phyloP scores from a whole-genome alignment of 1,140 invertebrate species.

The Tachypleus tridentatus region DNA sequence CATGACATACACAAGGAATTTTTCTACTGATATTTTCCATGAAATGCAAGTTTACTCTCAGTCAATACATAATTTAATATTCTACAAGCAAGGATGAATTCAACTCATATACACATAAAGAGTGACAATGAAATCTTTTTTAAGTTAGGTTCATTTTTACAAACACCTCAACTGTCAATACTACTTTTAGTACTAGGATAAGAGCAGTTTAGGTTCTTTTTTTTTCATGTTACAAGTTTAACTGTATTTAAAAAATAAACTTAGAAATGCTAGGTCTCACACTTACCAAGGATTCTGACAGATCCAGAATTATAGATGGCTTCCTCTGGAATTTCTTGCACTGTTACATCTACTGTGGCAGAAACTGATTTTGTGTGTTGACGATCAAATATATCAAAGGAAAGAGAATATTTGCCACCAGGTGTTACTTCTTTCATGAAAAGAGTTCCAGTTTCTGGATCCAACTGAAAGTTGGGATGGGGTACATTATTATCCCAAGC shows the following conservation, averaged over 20 bases:
- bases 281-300: conserved; percentile 42
- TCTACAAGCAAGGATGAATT: no score
- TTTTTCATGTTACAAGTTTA: no score
- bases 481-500: conserved; percentile 68
- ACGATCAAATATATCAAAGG: conserved; percentile 85
- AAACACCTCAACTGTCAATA: background rate
- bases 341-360: conserved; percentile 84
- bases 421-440: conserved; percentile 83
- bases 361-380: conserved; percentile 87
- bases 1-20: no score
- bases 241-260: background rate
- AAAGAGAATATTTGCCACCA: conserved; percentile 56
- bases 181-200: background rate
- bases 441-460: conserved; percentile 88
- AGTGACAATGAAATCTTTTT: no score
- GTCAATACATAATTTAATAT: no score
- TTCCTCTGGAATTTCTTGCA: conserved; percentile 87
- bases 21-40: no score
- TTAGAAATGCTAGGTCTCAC: background rate
- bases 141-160: no score
- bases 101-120: no score
- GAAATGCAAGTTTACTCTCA: no score
- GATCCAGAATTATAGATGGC: conserved; percentile 92
- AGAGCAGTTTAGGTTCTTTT: no score
- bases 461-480: conserved; percentile 63